A percentile compares a stretch with the other conserved stretches of the same genome.
Conservation (phyloP, 2,888 invertebrate species). For the Prenolepis imparis region DNA sequence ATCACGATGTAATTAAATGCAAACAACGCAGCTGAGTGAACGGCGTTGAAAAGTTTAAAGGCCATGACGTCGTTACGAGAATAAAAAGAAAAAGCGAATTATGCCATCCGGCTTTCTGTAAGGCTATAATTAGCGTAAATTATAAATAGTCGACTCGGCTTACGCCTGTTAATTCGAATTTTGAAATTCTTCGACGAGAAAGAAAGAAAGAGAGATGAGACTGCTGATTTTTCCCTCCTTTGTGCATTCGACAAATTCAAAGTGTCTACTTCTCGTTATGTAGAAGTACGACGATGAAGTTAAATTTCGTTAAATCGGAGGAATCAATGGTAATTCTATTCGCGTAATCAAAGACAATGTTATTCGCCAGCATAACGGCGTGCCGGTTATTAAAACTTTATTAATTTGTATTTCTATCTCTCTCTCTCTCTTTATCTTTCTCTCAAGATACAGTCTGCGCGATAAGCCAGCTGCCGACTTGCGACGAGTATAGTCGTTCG, state of each 20-base stretch:
- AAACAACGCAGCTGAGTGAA: slow-evolving; percentile 5
- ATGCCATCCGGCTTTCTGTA: slow-evolving; percentile 18
- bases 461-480: slow-evolving; percentile 63
- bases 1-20: slow-evolving; percentile 41
- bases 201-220: not conserved
- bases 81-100: slow-evolving; percentile 45
- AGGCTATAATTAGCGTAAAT: slow-evolving; percentile 35
- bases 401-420: slow-evolving; percentile 79
- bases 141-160: slow-evolving; percentile 36
- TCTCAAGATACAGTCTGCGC: slow-evolving; percentile 73
- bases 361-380: slow-evolving; percentile 65
- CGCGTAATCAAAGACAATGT: slow-evolving; percentile 72
- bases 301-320: slow-evolving; percentile 43
- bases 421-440: not conserved
- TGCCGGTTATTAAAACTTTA: slow-evolving; percentile 82
- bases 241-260: slow-evolving; percentile 46
- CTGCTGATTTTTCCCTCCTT: slow-evolving; percentile 23
- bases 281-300: slow-evolving; percentile 38
- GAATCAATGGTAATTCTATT: slow-evolving; percentile 63
- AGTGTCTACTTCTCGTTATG: slow-evolving; percentile 50
- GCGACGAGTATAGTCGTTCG: slow-evolving; percentile 65
- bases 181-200: slow-evolving; percentile 47
- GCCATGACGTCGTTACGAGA: slow-evolving; percentile 15
- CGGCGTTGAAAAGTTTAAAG: slow-evolving; percentile 48
- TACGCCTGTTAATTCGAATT: slow-evolving; percentile 53